Base-by-base conservation (phyloP, 2,797 vertebrate genomes). In the Rachycentron canadum region DNA sequence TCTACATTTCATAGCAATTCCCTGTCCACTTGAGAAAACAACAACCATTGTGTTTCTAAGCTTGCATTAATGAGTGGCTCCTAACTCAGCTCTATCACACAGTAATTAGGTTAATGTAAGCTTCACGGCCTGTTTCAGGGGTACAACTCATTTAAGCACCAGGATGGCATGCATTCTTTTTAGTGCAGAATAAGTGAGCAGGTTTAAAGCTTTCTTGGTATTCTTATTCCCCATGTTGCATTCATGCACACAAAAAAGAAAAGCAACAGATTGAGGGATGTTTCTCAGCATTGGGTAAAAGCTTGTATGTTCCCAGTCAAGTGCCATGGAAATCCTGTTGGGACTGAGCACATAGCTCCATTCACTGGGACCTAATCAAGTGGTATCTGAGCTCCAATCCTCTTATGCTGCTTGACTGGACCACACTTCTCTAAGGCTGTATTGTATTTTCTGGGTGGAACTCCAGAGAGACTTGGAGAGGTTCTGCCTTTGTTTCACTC, bases 241-340 rank as follows among this genome's bases (percentile, higher is more conserved):
- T 70, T 82, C 78, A 78, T 69, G 69, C 74, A 80, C 69, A 78
- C 17, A 7, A 80, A 82, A 34, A 73, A 70, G 70, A 81, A 72
- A 74, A 81, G 78, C 69, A 69, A 72, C 63, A 43, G 50, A 77
- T 58, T 11, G 26, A 34, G 41, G 68, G 69, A 56, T 82, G 71
- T 78, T 85, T 85, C 59, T 66, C 34, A 32, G 49, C 16, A 11
- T 49, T 70, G 68, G 76, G 80, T 76, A 88, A 81, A 91, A 89
- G 80, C 86, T 73, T 69, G 69, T 87, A 89, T 91, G 90, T 90
- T 78, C 66, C 62, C 83, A 92, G 91, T 94, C 92, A 94, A 94
- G 89, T 91, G 90, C 86, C 92, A 92, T 94, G 92, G 74, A 90
- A 94, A 93, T 93, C 88, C 86, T 86, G 77, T 92, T 92, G 91